phyloP scores from a whole-genome alignment of 2,113 vertebrate species.

The Ptilorrhoa leucosticta region DNA sequence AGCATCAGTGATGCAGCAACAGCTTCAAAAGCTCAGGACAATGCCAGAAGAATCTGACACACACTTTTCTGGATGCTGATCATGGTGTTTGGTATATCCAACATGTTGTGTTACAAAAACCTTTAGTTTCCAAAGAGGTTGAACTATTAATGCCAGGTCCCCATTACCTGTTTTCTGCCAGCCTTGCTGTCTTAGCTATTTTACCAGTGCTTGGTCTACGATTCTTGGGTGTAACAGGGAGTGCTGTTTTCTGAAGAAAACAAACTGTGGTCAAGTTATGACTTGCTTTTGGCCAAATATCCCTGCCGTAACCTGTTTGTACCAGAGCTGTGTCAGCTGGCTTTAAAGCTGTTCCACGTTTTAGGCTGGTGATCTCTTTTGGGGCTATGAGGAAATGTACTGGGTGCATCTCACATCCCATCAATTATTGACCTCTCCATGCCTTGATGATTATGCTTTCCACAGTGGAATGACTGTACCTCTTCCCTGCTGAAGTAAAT shows the following conservation, averaged over 20 bases:
- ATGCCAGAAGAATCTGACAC: not conserved
- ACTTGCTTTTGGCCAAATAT: not conserved
- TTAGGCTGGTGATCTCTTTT: not conserved
- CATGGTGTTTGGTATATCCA: not conserved
- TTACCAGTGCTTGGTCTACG: not conserved
- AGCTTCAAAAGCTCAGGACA: not conserved
- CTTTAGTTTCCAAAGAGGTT: not conserved
- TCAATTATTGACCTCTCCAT: rapidly evolving
- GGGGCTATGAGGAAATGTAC: not conserved
- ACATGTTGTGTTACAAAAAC: not conserved
- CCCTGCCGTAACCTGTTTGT: not conserved
- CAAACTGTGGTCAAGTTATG: not conserved
- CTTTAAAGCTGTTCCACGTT: not conserved
- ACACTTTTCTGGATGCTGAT: not conserved
- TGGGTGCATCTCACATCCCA: not conserved
- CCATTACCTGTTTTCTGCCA: not conserved
- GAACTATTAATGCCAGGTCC: not conserved
- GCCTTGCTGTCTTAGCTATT: not conserved
- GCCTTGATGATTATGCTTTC: not conserved
- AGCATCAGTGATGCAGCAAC: not conserved
- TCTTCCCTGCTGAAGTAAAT: not conserved
- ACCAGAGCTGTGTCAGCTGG: not conserved
- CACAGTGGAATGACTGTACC: not conserved
- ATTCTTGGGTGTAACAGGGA: not conserved
- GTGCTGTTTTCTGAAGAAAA: not conserved